Evolutionary conservation across 2,113 vertebrate species (phyloP).

Genomic region (Nettapus auritus): DNA sequence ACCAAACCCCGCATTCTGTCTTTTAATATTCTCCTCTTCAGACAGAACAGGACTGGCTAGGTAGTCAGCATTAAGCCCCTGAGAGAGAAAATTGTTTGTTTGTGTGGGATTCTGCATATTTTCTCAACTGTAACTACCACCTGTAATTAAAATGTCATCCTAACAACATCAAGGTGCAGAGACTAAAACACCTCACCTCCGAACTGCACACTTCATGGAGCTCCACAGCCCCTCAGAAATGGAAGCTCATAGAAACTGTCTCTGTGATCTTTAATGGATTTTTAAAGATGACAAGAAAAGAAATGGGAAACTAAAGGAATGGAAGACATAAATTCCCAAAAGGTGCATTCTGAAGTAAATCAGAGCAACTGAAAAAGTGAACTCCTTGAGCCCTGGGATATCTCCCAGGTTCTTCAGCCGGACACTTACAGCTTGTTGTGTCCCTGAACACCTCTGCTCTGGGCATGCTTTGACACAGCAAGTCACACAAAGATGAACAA

Average conservation of each 20-base stretch:
- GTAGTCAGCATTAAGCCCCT: constrained; percentile 53
- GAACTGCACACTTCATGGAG: constrained; percentile 68
- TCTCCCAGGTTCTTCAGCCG: constrained; percentile 85
- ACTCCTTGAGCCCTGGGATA: constrained; percentile 88
- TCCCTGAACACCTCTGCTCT: constrained; percentile 86
- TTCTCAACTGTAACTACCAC: constrained; percentile 51
- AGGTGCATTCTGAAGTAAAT: constrained; percentile 93
- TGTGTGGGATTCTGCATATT: constrained; percentile 37
- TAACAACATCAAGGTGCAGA: constrained; percentile 46
- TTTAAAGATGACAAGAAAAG: constrained; percentile 89
- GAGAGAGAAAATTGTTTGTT: constrained; percentile 25
- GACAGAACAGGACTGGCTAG: neutral
- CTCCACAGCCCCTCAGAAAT: constrained; percentile 74
- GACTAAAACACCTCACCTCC: constrained; percentile 53
- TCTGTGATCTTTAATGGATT: constrained; percentile 86
- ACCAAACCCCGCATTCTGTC: constrained; percentile 22
- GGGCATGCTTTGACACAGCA: constrained; percentile 88
- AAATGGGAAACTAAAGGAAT: constrained; percentile 83
- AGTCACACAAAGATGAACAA: constrained; percentile 93
- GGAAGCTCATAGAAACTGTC: constrained; percentile 78
- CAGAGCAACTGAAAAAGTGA: constrained; percentile 89
- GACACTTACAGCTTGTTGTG: constrained; percentile 86
- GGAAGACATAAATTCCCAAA: constrained; percentile 87
- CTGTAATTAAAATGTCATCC: constrained; percentile 75
- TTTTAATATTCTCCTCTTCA: constrained; percentile 24